These are phyloP conservation scores for Pseudonaja textilis DNA, from an alignment of 2,113 vertebrate species.

Conservation along the genomic window DNA sequence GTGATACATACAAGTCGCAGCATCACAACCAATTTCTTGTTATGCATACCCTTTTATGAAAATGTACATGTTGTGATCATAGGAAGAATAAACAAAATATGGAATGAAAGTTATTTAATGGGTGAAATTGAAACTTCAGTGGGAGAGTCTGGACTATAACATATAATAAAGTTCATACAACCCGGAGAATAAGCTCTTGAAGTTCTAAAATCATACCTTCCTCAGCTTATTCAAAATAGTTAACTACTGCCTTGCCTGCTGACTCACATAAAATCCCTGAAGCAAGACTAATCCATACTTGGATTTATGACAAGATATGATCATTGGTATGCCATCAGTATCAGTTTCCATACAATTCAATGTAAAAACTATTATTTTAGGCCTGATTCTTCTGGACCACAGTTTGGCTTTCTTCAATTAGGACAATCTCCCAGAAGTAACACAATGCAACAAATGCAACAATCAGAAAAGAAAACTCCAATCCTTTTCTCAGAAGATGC, in stretches of 20 bases:
- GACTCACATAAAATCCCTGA: neutral
- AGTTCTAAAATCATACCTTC: neutral
- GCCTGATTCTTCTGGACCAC: neutral
- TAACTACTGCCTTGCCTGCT: neutral
- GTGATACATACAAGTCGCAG: neutral
- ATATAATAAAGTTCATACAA: neutral
- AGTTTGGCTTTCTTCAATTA: neutral
- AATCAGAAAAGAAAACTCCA: neutral
- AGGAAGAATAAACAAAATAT: neutral
- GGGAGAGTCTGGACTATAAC: neutral
- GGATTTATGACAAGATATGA: neutral
- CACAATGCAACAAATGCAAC: neutral
- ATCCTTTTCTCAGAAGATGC: neutral
- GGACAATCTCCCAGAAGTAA: neutral
- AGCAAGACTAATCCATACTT: neutral
- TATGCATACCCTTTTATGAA: neutral
- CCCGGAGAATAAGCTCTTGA: neutral
- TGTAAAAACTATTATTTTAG: neutral
- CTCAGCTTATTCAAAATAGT: neutral
- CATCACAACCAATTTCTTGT: neutral
- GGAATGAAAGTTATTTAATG: neutral
- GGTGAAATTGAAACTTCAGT: neutral
- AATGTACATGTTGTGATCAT: neutral
- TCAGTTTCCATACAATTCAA: neutral
- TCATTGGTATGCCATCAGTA: neutral